phyloP scores from a whole-genome alignment of 1,140 invertebrate genomes.

The Camponotus vicinus region DNA sequence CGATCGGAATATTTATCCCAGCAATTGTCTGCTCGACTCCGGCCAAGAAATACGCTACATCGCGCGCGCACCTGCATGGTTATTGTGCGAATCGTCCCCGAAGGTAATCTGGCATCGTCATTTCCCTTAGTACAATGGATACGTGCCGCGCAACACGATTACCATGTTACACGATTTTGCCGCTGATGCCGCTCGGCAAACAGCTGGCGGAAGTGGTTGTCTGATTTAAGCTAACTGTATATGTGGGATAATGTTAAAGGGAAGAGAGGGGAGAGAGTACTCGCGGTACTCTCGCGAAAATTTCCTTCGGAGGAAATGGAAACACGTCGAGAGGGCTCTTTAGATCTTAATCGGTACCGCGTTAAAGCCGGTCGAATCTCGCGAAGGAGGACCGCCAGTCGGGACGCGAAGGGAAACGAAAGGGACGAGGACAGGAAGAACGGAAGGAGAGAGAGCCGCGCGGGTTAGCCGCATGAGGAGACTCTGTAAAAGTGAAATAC shows the following conservation, averaged over 20 bases:
- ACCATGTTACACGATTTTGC: conserved; percentile 40
- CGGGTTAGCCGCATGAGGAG: conserved; percentile 70
- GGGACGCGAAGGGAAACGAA: neutral
- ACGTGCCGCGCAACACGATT: conserved; percentile 48
- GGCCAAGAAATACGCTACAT: neutral
- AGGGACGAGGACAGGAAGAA: neutral
- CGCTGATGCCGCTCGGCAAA: conserved; percentile 30
- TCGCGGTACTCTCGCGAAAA: conserved; percentile 8
- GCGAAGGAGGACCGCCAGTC: neutral
- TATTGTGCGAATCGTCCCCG: conserved; percentile 40
- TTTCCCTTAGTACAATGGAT: conserved; percentile 49
- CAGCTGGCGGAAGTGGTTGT: conserved; percentile 22
- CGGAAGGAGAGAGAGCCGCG: conserved; percentile 48
- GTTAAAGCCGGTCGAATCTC: conserved; percentile 40
- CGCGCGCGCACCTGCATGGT: neutral
- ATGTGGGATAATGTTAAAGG: conserved; percentile 20
- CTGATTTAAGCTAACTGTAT: conserved; percentile 45
- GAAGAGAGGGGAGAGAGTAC: neutral
- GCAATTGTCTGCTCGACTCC: neutral
- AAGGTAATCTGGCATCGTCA: conserved; percentile 2
- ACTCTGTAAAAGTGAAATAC: conserved; percentile 79
- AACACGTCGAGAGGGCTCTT: conserved; percentile 39
- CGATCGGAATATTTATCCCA: conserved; percentile 42
- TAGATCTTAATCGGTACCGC: conserved; percentile 49
- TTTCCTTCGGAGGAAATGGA: conserved; percentile 47